phyloP scores from a whole-genome alignment of 2,113 vertebrate genomes.

The Sigmodon hispidus region DNA sequence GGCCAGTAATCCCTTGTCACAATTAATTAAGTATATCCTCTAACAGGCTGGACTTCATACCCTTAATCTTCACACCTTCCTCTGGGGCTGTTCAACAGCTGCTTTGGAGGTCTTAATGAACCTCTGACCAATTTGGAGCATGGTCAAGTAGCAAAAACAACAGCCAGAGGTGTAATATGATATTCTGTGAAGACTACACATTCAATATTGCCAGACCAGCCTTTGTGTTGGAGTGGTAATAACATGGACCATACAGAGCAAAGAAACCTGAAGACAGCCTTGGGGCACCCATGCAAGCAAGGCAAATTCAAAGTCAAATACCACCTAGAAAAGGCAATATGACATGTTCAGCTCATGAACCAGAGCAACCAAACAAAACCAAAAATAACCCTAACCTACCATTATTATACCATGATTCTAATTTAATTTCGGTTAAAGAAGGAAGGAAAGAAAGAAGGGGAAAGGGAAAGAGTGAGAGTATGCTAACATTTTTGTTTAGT shows the following conservation, averaged over 20 bases:
- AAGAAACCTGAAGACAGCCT: neutral
- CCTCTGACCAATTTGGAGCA: slow-evolving; percentile 74
- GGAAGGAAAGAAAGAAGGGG: too few relatives aligned
- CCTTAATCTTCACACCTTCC: slow-evolving; percentile 88
- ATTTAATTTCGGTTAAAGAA: neutral
- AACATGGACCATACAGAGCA: neutral
- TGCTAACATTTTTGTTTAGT: neutral
- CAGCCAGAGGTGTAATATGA: slow-evolving; percentile 77
- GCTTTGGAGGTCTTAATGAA: slow-evolving; percentile 85
- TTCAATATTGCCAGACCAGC: slow-evolving; percentile 69
- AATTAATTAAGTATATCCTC: slow-evolving; percentile 86
- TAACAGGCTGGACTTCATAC: slow-evolving; percentile 41
- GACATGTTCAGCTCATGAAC: neutral
- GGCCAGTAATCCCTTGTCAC: slow-evolving; percentile 86
- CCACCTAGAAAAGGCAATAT: neutral
- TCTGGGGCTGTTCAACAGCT: slow-evolving; percentile 81
- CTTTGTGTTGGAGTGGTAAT: slow-evolving; percentile 35
- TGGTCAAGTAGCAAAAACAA: slow-evolving; percentile 80
- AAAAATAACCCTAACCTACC: neutral
- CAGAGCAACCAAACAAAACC: neutral
- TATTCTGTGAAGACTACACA: slow-evolving; percentile 77
- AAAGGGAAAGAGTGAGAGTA: neutral
- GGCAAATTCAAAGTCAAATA: neutral
- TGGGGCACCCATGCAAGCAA: neutral
- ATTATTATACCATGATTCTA: neutral